Evolutionary conservation across 2,888 invertebrate genomes (phyloP).

Genomic region (Mythimna lalbum): DNA sequence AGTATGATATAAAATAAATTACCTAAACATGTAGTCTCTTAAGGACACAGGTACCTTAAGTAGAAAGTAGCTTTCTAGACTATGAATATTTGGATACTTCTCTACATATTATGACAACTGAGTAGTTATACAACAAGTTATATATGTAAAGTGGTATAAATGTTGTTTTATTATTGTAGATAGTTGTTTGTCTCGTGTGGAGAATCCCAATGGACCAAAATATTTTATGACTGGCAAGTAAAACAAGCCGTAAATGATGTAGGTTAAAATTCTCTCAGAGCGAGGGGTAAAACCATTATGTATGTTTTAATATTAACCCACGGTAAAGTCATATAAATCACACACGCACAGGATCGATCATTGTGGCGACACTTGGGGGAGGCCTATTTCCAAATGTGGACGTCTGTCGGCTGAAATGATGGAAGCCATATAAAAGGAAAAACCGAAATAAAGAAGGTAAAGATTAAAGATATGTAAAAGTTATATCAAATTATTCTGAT

Average conservation of each 20-base stretch:
- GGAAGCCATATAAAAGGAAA: not conserved
- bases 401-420: too few relatives aligned
- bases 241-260: not conserved
- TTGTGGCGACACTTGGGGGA: too few relatives aligned
- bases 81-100: conserved; percentile 33
- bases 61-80: conserved; percentile 1
- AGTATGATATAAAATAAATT: too few relatives aligned
- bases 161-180: not conserved
- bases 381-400: too few relatives aligned
- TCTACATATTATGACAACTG: conserved; percentile 28
- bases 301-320: not conserved
- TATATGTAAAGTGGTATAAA: not conserved
- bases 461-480: not conserved
- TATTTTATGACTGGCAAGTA: conserved; percentile 6
- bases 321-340: not conserved
- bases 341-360: too few relatives aligned
- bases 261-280: not conserved
- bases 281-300: not conserved
- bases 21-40: too few relatives aligned
- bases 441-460: conserved; percentile 6
- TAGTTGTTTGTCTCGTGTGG: conserved; percentile 3
- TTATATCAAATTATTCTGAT: conserved; percentile 8
- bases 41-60: too few relatives aligned
- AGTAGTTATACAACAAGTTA: not conserved
- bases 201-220: not conserved